These are phyloP conservation scores for Erinaceus europaeus DNA, from an alignment of 2,113 vertebrate species.

Conservation along the genomic window DNA sequence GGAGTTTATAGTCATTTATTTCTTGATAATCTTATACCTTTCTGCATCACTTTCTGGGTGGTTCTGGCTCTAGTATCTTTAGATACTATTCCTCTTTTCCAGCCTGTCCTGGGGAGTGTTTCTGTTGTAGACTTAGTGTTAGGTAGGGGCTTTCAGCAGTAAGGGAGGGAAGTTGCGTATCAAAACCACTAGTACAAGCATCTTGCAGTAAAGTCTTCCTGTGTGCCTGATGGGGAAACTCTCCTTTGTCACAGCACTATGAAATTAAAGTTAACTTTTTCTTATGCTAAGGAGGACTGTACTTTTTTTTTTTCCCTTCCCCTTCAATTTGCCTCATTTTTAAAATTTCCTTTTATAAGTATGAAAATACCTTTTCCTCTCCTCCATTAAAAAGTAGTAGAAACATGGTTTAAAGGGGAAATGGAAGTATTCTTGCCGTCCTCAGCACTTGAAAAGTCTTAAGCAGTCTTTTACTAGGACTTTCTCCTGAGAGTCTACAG, in stretches of 20 bases:
- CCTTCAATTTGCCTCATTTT: background rate
- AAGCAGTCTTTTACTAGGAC: background rate
- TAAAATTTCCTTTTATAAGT: constrained; percentile 1
- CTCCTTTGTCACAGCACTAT: background rate
- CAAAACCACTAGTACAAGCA: background rate
- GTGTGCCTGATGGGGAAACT: background rate
- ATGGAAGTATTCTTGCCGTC: background rate
- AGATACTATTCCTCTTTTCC: background rate
- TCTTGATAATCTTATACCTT: background rate
- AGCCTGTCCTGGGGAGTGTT: background rate
- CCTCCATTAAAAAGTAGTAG: background rate
- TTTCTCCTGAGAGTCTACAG: background rate
- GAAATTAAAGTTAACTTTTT: background rate
- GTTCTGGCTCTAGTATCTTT: background rate
- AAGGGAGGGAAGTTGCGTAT: background rate
- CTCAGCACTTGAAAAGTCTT: background rate
- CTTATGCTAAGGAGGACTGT: background rate
- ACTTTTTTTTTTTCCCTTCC: no score
- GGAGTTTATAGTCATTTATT: background rate
- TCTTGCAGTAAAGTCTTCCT: background rate
- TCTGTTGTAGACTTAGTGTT: background rate
- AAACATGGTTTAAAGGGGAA: background rate
- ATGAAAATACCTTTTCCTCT: background rate
- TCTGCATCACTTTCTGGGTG: background rate
- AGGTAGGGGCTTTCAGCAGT: background rate